phyloP scores from a whole-genome alignment of 2,888 invertebrate species.

The Diarsia dahlii region DNA sequence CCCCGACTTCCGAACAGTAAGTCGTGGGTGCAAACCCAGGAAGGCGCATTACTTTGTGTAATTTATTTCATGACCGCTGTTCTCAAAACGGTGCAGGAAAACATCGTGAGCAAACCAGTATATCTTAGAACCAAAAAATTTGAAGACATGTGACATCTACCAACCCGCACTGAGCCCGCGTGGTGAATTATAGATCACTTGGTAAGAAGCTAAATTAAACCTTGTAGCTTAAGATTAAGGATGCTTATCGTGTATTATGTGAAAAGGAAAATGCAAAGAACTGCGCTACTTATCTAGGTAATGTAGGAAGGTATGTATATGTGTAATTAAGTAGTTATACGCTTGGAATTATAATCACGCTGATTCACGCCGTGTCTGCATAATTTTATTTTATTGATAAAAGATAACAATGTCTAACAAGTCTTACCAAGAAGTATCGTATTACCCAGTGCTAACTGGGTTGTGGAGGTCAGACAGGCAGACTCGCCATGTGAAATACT shows the following conservation, averaged over 20 bases:
- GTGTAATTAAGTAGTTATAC: not conserved
- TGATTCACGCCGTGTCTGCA: slow-evolving; percentile 2
- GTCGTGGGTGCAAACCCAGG: no score
- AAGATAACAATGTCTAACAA: not conserved
- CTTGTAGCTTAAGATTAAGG: not conserved
- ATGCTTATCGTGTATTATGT: not conserved
- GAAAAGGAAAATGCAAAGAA: slow-evolving; percentile 1
- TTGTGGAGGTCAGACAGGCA: not conserved
- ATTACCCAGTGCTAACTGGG: not conserved
- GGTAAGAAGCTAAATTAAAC: slow-evolving; percentile 5
- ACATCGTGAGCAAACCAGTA: no score
- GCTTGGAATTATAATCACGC: not conserved
- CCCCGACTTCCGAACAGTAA: no score
- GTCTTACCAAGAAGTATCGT: not conserved
- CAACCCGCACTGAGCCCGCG: no score
- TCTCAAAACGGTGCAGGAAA: no score
- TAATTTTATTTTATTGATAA: slow-evolving; percentile 11
- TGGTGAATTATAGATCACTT: no score
- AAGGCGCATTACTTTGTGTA: no score
- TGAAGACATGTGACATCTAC: no score
- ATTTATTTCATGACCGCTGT: no score
- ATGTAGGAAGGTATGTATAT: not conserved
- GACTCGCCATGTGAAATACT: not conserved
- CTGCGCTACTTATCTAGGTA: not conserved
- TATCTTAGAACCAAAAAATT: no score